Evolutionary conservation across 2,888 invertebrate species (phyloP), one percentile per base, ranked within the genome.

Genomic region (Stenchaetothrips biformis): DNA sequence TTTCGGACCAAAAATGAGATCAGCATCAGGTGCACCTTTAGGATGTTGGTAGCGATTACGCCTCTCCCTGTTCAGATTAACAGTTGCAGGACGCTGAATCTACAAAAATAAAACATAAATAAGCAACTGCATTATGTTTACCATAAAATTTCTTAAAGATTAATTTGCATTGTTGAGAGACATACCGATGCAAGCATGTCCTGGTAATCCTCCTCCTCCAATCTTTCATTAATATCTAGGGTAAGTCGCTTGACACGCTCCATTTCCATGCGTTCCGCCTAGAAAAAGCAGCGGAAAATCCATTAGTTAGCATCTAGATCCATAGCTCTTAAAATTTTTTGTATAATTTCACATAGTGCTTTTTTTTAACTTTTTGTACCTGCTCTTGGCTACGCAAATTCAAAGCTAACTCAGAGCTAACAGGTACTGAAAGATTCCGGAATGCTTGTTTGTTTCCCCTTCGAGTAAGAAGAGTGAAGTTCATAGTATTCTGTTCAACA

Each of bases 401-500:
- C 85, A 95, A 92, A 0, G 97, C 98, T 81, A 98, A 89, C 84
- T 94, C 94, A 0, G 93, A 94, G 83, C 96, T 93, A 0, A 94
- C 92, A 0, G 98, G 96, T 0, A 98, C 96, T 83, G 92, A 93
- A 83, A 98, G 92, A 81, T 93, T 94, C 86, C 97, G 96, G 86
- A 96, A 96, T 86, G 95, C 94, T 82, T 95, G 96, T 85, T 96
- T 96, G 83, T 96, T 97, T 25, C 97, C 97, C 86, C 95, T 97
- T 77, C 96, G 91, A 7, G 97, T 92, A 94, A 99, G 96, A 62
- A 99, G 87, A 1, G 97, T 94, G 87, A 99, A 98, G 82, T 95
- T 95, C 78, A 97, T 92, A 0, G 92, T 91, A 82, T 89, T 90
- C n/a, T 91, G 90, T 85, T 83, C 83, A 0, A 18, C 67, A 74